phyloP scores from a whole-genome alignment of 2,113 vertebrate genomes.

The Junco hyemalis region DNA sequence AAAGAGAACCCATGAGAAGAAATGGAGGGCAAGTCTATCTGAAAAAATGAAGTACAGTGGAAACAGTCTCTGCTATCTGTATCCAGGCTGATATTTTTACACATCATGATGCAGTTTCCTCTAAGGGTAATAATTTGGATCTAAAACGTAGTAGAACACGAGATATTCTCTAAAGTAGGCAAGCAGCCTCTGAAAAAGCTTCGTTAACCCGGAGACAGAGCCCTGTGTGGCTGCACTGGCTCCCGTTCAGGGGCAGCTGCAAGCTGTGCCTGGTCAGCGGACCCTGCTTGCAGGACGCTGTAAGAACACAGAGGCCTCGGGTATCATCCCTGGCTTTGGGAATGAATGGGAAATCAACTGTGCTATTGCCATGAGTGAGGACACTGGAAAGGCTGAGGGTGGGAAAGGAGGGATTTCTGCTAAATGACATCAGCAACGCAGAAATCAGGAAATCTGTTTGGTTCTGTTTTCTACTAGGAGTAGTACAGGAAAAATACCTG shows the following conservation, averaged over 20 bases:
- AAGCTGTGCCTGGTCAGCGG: fast-evolving
- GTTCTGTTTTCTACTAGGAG: background rate
- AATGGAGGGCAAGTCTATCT: background rate
- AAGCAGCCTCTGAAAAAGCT: background rate
- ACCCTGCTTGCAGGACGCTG: background rate
- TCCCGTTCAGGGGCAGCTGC: background rate
- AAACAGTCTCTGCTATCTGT: background rate
- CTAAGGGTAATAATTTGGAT: background rate
- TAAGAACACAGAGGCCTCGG: fast-evolving
- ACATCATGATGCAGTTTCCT: background rate
- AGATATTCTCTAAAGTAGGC: background rate
- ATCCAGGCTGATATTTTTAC: background rate
- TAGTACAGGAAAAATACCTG: background rate
- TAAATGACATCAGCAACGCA: background rate
- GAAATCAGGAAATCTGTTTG: background rate
- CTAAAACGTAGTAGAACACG: background rate
- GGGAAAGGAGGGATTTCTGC: background rate
- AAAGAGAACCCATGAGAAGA: background rate
- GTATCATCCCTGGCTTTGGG: background rate
- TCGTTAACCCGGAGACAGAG: background rate
- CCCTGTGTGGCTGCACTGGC: too few species aligned
- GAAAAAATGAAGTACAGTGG: background rate
- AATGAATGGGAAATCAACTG: background rate
- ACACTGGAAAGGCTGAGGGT: background rate
- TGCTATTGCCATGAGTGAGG: background rate